Conservation (phyloP, 2,113 vertebrate genomes). For the Ictalurus furcatus region DNA sequence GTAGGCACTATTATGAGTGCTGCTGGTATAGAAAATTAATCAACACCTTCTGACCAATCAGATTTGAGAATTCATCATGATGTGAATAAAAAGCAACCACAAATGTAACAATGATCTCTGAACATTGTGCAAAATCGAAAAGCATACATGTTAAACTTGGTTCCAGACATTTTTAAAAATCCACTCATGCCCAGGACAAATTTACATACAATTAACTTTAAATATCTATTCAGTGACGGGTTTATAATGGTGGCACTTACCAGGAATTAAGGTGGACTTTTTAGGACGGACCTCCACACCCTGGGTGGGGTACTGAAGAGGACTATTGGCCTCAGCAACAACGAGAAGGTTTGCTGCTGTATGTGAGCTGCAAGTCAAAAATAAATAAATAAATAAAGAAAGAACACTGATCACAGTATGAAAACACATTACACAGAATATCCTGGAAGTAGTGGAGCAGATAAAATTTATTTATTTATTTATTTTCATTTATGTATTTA, state of each 20-base stretch:
- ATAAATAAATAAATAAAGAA: neutral
- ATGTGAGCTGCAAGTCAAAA: constrained; percentile 66
- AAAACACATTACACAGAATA: neutral
- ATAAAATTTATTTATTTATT: too few relatives aligned
- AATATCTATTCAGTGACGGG: neutral
- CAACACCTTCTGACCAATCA: neutral
- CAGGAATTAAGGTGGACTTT: constrained; percentile 82
- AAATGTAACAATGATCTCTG: neutral
- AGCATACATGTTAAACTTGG: neutral
- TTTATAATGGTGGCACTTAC: constrained; percentile 59
- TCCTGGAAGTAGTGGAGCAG: too few relatives aligned
- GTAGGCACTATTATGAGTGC: too few relatives aligned
- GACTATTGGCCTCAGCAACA: constrained; percentile 82
- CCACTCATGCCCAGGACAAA: too few relatives aligned
- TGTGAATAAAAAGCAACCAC: neutral
- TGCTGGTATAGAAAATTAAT: too few relatives aligned
- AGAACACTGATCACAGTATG: neutral
- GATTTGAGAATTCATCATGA: neutral
- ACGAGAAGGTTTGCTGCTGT: constrained; percentile 77
- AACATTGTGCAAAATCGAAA: neutral
- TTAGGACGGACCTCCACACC: constrained; percentile 85
- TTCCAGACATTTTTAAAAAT: too few relatives aligned
- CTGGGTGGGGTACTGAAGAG: constrained; percentile 85
- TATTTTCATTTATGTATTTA: neutral
- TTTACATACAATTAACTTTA: neutral